Evolutionary conservation across 2,888 invertebrate genomes (phyloP).

Genomic region (Amiota mariae): DNA sequence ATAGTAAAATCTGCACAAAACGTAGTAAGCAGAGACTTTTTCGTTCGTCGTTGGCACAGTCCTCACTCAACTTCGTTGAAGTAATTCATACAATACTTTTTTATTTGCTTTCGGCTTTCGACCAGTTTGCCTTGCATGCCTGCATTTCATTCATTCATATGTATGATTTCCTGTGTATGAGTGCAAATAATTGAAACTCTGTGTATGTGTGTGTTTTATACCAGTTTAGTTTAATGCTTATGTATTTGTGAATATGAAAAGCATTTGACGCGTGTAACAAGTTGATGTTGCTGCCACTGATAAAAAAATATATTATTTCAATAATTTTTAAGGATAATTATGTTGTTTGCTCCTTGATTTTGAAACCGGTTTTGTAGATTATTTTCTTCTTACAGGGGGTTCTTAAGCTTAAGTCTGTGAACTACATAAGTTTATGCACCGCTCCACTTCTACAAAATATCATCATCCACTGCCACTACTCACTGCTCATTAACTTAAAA

Average conservation of each 20-base stretch:
- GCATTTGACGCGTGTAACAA: slow-evolving; percentile 12
- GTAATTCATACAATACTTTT: slow-evolving; percentile 35
- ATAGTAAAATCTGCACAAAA: slow-evolving; percentile 43
- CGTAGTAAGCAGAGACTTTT: slow-evolving; percentile 26
- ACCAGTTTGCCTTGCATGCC: slow-evolving; percentile 30
- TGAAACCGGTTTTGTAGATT: not conserved
- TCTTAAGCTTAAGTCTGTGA: too few relatives aligned
- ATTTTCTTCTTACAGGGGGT: too few relatives aligned
- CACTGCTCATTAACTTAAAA: too few relatives aligned
- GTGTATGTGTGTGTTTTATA: slow-evolving; percentile 12
- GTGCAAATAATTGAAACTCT: not conserved
- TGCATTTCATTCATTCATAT: slow-evolving; percentile 21
- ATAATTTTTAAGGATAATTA: not conserved
- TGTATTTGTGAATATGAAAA: not conserved
- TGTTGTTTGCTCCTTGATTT: not conserved
- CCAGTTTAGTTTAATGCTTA: not conserved
- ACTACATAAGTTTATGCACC: too few relatives aligned
- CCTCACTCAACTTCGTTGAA: too few relatives aligned
- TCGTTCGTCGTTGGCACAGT: too few relatives aligned
- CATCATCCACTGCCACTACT: too few relatives aligned
- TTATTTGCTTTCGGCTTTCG: slow-evolving; percentile 21
- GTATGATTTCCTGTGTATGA: not conserved
- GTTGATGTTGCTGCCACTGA: not conserved
- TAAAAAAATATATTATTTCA: not conserved
- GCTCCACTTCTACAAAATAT: too few relatives aligned